Evolutionary conservation across 2,797 vertebrate genomes (phyloP), one percentile per base, ranked within the genome.

Genomic region (Arrhamphus sclerolepis): DNA sequence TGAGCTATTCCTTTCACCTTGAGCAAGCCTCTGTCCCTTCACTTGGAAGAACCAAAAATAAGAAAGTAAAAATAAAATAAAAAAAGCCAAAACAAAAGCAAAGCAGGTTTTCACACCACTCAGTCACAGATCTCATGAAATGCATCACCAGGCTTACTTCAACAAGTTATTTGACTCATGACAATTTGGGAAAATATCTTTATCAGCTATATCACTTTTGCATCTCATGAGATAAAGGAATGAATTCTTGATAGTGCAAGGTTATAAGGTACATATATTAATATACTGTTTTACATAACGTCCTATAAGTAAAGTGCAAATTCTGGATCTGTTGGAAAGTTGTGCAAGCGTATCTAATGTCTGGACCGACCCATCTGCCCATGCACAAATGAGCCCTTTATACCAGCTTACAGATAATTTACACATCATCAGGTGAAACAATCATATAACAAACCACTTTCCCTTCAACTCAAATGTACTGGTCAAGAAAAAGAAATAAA

Each of bases 221-320:
- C 80, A 82, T 83, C 61, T 78, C 66, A 87, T 70, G 61, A 85
- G 82, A 80, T 46, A 77, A 72, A 81, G 7, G 59, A 85, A 87
- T 87, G 73, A 85, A 75, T 70, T 86, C 82, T 77, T 72, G 80
- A 84, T 88, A 91, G 90, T 92, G 90, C 90, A 91, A 91, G 86
- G 78, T 86, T 91, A 90, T 83, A 89, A 82, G 85, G 87, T 90
- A 90, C 85, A 92, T 90, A 91, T 91, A 89, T 90, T 87, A 88
- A 88, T 89, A 89, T 90, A 85, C 78, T 81, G 83, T 87, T 91
- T 81, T 84, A 85, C 74, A 87, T 89, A 91, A 80, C 87, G 84
- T 87, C 80, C 81, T 89, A 80, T 86, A 87, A 80, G 84, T 91
- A 92, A 92, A 93, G 91, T 93, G 92, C 92, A 93, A 91, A 87